phyloP scores from a whole-genome alignment of 1,140 invertebrate species.

The Mya arenaria region DNA sequence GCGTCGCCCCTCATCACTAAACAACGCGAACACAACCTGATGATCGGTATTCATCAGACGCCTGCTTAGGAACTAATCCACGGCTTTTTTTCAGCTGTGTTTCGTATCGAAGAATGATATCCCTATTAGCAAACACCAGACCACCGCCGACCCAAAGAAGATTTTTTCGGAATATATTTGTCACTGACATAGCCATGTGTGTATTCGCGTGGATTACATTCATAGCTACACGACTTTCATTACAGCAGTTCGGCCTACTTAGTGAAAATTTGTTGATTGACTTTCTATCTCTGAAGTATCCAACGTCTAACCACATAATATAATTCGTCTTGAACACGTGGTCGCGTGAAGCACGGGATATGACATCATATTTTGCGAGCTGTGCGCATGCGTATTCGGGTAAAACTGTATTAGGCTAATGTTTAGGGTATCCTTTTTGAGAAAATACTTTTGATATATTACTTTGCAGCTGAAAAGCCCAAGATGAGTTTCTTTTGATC shows the following conservation, averaged over 20 bases:
- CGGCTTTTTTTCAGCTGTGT: background rate
- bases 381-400: slow-evolving; percentile 65
- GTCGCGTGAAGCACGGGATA: slow-evolving; percentile 41
- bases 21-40: slow-evolving; percentile 42
- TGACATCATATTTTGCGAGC: slow-evolving; percentile 64
- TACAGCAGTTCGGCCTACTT: slow-evolving; percentile 51
- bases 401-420: slow-evolving; percentile 66
- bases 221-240: slow-evolving; percentile 57
- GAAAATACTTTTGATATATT: slow-evolving; percentile 61
- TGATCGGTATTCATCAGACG: slow-evolving; percentile 43
- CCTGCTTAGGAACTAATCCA: background rate
- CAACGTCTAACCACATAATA: too few relatives aligned
- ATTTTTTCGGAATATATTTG: slow-evolving; percentile 55
- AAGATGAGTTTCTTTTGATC: slow-evolving; percentile 46
- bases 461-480: slow-evolving; percentile 60
- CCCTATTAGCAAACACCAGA: slow-evolving; percentile 14
- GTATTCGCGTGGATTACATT: slow-evolving; percentile 37
- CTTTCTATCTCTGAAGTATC: slow-evolving; percentile 65
- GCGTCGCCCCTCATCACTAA: background rate
- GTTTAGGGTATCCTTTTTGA: slow-evolving; percentile 62
- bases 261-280: slow-evolving; percentile 55
- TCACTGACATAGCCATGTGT: background rate
- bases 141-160: slow-evolving; percentile 38
- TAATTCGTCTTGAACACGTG: too few relatives aligned
- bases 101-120: slow-evolving; percentile 16